Conservation (phyloP, 2,797 vertebrate genomes). For the Hyperoplus immaculatus region DNA sequence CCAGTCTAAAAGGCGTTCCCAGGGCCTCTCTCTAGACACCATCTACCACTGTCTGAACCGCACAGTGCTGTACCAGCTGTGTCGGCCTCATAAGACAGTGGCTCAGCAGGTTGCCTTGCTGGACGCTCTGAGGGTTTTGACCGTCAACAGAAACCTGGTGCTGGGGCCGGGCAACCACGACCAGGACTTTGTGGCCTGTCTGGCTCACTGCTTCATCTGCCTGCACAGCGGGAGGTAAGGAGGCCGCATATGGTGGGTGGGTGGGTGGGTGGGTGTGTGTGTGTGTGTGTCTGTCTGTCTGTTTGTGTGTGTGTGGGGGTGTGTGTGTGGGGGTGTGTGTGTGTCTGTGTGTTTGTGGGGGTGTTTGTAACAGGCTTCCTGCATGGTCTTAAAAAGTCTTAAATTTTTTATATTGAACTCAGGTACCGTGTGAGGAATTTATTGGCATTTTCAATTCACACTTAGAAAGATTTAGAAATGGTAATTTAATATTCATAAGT, state of each 20-base stretch:
- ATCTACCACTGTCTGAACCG: conserved; percentile 98
- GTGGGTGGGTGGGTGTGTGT: too few species aligned
- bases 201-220: conserved; percentile 97
- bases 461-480: too few species aligned
- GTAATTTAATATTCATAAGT: too few species aligned
- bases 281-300: too few species aligned
- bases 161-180: conserved; percentile 97
- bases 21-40: conserved; percentile 94
- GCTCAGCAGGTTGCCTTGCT: conserved; percentile 97
- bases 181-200: conserved; percentile 97
- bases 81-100: conserved; percentile 96
- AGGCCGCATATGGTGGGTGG: too few species aligned
- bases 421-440: too few species aligned
- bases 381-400: too few species aligned
- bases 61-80: conserved; percentile 97
- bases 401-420: too few species aligned
- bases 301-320: too few species aligned
- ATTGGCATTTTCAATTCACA: too few species aligned
- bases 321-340: too few species aligned
- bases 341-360: too few species aligned
- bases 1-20: conserved; percentile 96
- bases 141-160: conserved; percentile 96
- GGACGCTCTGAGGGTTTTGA: conserved; percentile 94
- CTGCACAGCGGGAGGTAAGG: conserved; percentile 94
- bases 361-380: neutral